Percentiles rank a stretch among this genome's conserved stretches.
These are phyloP conservation scores for Miichthys miiuy DNA, from an alignment of 2,797 vertebrate species.

Conservation along the genomic window DNA sequence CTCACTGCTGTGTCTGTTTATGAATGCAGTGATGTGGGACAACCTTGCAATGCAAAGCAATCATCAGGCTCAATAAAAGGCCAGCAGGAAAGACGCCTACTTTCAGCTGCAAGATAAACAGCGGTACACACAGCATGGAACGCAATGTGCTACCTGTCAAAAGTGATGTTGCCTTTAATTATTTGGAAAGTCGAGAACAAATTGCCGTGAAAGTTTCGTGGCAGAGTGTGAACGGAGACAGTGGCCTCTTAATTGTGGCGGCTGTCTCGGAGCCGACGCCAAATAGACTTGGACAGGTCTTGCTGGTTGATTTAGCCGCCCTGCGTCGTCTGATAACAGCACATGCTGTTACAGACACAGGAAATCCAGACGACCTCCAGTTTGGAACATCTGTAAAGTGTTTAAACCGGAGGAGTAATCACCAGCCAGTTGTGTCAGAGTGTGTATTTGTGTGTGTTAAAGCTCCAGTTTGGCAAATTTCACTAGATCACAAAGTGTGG, in stretches of 20 bases:
- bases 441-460: conserved; percentile 9
- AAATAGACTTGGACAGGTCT: conserved; percentile 53
- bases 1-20: conserved; percentile 47
- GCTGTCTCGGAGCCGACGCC: conserved; percentile 32
- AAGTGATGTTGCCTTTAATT: conserved; percentile 63
- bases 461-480: conserved; percentile 7
- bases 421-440: not conserved
- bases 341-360: conserved; percentile 45
- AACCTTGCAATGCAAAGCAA: conserved; percentile 51
- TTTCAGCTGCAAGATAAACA: conserved; percentile 30
- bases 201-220: conserved; percentile 57
- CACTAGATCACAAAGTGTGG: not conserved
- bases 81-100: conserved; percentile 22
- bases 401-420: conserved; percentile 29
- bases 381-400: conserved; percentile 58
- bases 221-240: conserved; percentile 46
- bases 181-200: conserved; percentile 57
- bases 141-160: conserved; percentile 52
- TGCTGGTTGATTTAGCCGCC: conserved; percentile 52
- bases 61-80: conserved; percentile 38
- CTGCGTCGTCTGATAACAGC: conserved; percentile 33
- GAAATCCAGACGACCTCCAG: conserved; percentile 11
- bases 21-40: conserved; percentile 31
- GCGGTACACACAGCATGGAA: not conserved
- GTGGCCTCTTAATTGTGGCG: conserved; percentile 47